Evolutionary conservation across 2,797 vertebrate genomes (phyloP).

Genomic region (Spheniscus humboldti): DNA sequence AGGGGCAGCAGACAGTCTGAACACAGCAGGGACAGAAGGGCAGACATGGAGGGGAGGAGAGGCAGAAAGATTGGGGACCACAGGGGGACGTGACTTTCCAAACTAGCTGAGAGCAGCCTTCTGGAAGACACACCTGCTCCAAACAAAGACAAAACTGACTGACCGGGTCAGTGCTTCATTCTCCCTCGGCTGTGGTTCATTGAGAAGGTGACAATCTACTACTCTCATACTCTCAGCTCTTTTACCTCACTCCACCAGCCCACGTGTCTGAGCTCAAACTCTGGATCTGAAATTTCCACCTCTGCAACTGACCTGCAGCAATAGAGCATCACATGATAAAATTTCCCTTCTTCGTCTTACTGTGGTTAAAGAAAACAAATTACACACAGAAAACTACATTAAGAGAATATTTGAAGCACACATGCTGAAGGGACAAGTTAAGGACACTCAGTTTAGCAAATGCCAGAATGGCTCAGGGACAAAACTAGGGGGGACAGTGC

Average conservation of each 20-base stretch:
- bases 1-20: background rate
- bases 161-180: background rate
- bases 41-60: background rate
- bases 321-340: background rate
- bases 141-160: background rate
- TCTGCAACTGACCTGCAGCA: background rate
- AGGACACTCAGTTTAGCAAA: background rate
- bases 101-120: background rate
- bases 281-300: background rate
- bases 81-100: fast-evolving
- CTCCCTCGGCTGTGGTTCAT: background rate
- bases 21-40: background rate
- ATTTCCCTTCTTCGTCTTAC: background rate
- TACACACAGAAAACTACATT: background rate
- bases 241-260: background rate
- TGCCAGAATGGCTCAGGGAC: background rate
- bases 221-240: background rate
- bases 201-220: background rate
- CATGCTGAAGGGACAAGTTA: background rate
- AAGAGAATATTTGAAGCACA: background rate
- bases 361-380: background rate
- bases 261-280: background rate
- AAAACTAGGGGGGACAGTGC: background rate
- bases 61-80: background rate
- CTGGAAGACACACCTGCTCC: background rate